Conservation (phyloP, 2,888 invertebrate species). For the Drosophila leonis region DNA sequence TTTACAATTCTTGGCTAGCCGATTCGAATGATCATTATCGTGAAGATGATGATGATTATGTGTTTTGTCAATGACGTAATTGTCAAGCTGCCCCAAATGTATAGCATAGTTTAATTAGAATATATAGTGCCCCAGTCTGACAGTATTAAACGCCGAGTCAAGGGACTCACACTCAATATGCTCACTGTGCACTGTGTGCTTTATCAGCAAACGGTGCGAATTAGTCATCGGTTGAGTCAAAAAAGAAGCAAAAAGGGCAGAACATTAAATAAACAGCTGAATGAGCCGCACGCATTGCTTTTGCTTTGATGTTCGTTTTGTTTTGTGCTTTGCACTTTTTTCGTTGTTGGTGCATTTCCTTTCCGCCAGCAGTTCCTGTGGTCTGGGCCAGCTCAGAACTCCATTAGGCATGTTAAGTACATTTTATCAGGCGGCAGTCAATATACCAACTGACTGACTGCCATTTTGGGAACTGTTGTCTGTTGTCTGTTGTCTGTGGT, state of each 20-base stretch:
- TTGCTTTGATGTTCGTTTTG: conserved; percentile 34
- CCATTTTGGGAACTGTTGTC: conserved; percentile 17
- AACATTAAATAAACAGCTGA: conserved; percentile 14
- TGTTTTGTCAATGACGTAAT: conserved; percentile 50
- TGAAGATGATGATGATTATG: conserved; percentile 1
- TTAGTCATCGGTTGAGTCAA: conserved; percentile 52
- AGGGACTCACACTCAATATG: conserved; percentile 3
- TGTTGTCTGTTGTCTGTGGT: conserved; percentile 14
- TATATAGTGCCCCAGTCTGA: not conserved
- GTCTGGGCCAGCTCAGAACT: conserved; percentile 36
- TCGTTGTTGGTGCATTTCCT: conserved; percentile 50
- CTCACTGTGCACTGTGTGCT: conserved; percentile 27
- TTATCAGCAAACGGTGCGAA: conserved; percentile 44
- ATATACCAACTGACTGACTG: conserved; percentile 38
- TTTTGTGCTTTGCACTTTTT: conserved; percentile 46
- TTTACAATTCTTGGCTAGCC: conserved; percentile 22
- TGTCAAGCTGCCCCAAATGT: conserved; percentile 30
- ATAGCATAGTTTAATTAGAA: conserved; percentile 10
- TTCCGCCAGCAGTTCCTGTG: conserved; percentile 43
- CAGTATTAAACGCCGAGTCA: conserved; percentile 19
- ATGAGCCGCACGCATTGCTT: conserved; percentile 27
- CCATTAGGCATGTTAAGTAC: conserved; percentile 66
- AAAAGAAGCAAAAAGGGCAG: not conserved
- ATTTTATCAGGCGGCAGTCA: conserved; percentile 49
- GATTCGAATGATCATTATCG: conserved; percentile 12